phyloP scores from a whole-genome alignment of 2,113 vertebrate species.

The Oxygymnocypris stewartii region DNA sequence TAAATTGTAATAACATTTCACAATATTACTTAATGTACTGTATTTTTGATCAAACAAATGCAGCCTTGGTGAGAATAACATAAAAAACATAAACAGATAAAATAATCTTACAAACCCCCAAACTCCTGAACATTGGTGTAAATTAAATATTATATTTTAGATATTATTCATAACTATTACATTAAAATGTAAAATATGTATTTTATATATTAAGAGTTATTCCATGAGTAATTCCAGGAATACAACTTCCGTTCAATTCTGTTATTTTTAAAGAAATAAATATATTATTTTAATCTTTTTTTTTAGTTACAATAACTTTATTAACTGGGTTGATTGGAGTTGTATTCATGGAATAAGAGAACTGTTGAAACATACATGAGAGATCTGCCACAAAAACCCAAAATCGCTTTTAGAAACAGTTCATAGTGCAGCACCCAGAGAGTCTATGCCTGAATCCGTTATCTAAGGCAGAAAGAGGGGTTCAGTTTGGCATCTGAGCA shows the following conservation, averaged over 20 bases:
- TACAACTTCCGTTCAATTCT: too few relatives aligned
- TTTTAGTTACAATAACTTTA: background rate
- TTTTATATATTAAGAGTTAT: too few relatives aligned
- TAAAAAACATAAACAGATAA: background rate
- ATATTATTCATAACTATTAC: background rate
- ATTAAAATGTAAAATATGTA: too few relatives aligned
- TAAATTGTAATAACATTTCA: too few relatives aligned
- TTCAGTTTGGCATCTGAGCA: slow-evolving; percentile 3
- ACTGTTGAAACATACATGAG: background rate
- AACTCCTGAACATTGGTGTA: background rate
- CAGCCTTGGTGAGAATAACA: background rate
- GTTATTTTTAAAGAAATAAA: too few relatives aligned
- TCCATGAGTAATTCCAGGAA: too few relatives aligned
- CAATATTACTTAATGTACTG: background rate
- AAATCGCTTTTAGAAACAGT: background rate
- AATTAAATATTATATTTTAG: background rate
- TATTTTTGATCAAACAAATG: background rate
- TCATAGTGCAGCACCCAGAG: background rate
- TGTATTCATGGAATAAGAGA: background rate
- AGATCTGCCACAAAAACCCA: background rate
- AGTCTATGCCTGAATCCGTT: slow-evolving; percentile 10
- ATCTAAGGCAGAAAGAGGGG: slow-evolving; percentile 13
- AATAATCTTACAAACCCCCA: background rate
- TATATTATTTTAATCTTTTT: background rate
- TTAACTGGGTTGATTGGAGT: background rate